Conservation (phyloP, 2,888 invertebrate genomes). For the Erpobdella octoculata region DNA sequence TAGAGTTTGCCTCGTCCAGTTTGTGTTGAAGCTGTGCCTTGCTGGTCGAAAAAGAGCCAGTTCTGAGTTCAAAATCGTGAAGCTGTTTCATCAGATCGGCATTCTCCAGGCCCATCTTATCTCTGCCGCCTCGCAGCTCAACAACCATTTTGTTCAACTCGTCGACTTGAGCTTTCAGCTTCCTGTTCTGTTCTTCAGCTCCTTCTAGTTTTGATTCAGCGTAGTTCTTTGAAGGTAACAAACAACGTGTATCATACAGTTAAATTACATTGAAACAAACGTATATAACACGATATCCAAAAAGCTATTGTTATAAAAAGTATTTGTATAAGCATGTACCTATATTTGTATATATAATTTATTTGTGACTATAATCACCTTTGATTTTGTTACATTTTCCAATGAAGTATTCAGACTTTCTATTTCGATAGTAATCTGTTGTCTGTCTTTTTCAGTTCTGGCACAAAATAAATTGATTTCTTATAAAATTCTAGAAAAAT, state of each 20-base stretch:
- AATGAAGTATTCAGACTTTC: conserved; percentile 92
- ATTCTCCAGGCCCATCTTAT: conserved; percentile 75
- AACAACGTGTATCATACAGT: background rate
- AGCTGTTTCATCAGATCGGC: conserved; percentile 62
- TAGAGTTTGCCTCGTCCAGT: conserved; percentile 49
- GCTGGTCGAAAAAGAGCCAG: conserved; percentile 91
- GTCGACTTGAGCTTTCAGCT: conserved; percentile 59
- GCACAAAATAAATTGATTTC: background rate
- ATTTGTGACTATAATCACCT: conserved; percentile 53
- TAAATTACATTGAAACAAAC: background rate
- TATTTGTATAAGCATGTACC: background rate
- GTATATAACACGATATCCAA: background rate
- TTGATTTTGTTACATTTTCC: conserved; percentile 87
- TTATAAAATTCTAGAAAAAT: background rate
- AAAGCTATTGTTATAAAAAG: background rate
- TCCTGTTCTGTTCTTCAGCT: conserved; percentile 60
- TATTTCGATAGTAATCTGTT: conserved; percentile 94
- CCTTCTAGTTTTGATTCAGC: conserved; percentile 66
- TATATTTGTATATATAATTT: background rate
- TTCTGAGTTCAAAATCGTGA: conserved; percentile 85
- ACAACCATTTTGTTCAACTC: conserved; percentile 80
- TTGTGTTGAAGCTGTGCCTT: conserved; percentile 51
- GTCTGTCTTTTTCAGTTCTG: conserved; percentile 96
- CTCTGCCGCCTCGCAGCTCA: conserved; percentile 59
- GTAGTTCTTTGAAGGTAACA: conserved; percentile 31